phyloP scores from a whole-genome alignment of 2,113 vertebrate genomes.

The Neogobius melanostomus region DNA sequence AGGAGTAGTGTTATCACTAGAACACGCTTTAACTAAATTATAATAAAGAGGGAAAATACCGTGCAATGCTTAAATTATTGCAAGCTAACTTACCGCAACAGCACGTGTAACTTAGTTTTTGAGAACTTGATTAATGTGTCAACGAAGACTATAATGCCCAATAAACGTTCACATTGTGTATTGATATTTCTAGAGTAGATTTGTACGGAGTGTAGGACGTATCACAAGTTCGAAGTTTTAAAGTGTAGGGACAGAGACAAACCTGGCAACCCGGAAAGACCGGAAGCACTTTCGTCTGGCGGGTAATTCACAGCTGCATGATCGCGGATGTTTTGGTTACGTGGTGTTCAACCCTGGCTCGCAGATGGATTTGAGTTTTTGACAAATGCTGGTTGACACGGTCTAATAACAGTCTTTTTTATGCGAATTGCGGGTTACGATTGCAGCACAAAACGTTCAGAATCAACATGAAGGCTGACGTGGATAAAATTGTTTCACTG shows the following conservation, averaged over 20 bases:
- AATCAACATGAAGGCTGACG: constrained; percentile 54
- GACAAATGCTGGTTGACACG: not conserved
- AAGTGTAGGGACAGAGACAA: not conserved
- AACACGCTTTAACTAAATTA: too few species aligned
- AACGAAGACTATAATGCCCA: too few species aligned
- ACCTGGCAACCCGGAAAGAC: constrained; percentile 53
- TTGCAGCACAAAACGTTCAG: not conserved
- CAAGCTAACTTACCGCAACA: too few species aligned
- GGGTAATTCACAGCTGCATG: constrained; percentile 39
- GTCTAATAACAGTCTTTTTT: not conserved
- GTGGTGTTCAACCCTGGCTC: not conserved
- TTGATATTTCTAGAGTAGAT: too few species aligned
- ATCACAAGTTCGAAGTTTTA: too few species aligned
- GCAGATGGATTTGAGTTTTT: not conserved
- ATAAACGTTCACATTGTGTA: too few species aligned
- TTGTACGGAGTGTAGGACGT: too few species aligned
- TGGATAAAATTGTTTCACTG: constrained; percentile 68
- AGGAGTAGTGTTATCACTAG: too few species aligned
- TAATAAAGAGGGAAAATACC: too few species aligned
- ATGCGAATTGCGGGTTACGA: not conserved
- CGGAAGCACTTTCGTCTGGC: constrained; percentile 48
- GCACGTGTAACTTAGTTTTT: too few species aligned
- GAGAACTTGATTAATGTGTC: too few species aligned
- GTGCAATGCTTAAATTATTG: too few species aligned
- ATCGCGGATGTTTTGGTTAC: not conserved